Conservation (phyloP, 2,888 invertebrate genomes). For the Alentia gelatinosa region DNA sequence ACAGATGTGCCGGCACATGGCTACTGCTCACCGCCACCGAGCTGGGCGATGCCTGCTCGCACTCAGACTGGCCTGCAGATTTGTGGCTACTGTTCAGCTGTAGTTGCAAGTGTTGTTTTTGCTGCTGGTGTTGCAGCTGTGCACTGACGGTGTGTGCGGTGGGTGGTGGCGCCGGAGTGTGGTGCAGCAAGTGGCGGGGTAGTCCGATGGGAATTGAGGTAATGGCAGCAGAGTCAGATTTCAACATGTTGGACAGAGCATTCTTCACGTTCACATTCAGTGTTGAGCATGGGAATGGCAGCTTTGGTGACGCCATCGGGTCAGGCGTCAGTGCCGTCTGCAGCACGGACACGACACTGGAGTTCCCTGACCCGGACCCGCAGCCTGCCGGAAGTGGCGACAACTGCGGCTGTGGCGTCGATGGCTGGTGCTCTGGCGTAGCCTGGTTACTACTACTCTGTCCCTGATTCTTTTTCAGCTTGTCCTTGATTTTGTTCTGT, state of each 20-base stretch:
- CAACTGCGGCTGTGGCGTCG: conserved; percentile 13
- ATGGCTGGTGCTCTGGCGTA: conserved; percentile 2
- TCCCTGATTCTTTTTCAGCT: conserved; percentile 73
- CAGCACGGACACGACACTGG: not conserved
- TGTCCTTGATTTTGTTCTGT: conserved; percentile 80
- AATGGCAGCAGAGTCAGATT: conserved; percentile 15
- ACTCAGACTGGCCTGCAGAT: not conserved
- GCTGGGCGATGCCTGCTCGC: not conserved
- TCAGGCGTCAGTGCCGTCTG: conserved; percentile 17
- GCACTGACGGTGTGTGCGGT: not conserved
- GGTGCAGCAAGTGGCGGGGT: conserved; percentile 16
- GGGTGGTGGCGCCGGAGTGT: conserved; percentile 25
- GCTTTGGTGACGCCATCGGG: not conserved
- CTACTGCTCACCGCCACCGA: not conserved
- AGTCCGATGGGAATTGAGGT: conserved; percentile 29
- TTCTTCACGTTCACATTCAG: conserved; percentile 30
- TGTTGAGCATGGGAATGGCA: conserved; percentile 28
- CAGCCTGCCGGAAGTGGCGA: conserved; percentile 44
- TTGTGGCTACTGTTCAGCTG: conserved; percentile 37
- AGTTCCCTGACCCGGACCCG: not conserved
- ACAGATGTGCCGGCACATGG: not conserved
- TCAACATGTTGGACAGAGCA: conserved; percentile 36
- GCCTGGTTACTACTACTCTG: conserved; percentile 5
- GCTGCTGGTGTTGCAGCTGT: conserved; percentile 34
- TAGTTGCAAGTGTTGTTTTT: conserved; percentile 4